These are phyloP conservation scores for Protodeltote pygarga DNA, from an alignment of 2,888 invertebrate species.

Conservation along the genomic window DNA sequence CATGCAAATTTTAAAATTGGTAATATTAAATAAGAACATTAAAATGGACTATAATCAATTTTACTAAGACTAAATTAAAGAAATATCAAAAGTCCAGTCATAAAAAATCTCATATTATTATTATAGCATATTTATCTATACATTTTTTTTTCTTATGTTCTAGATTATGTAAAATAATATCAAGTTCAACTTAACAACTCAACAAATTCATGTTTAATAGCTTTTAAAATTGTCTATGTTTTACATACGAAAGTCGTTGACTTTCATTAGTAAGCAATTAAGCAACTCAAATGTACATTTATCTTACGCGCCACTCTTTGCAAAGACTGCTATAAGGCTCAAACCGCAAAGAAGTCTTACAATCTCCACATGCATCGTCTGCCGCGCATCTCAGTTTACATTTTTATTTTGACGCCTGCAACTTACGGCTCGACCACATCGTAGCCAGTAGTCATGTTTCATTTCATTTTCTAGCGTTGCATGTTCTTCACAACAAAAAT, in stretches of 20 bases:
- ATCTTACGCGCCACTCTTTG: constrained; percentile 29
- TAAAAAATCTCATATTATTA: too few species aligned
- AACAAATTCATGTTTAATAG: too few species aligned
- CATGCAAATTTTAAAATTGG: too few species aligned
- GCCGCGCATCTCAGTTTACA: constrained; percentile 64
- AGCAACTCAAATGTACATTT: background rate
- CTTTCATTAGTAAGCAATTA: background rate
- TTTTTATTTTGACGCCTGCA: constrained; percentile 62
- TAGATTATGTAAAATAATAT: too few species aligned
- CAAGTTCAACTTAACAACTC: too few species aligned
- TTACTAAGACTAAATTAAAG: too few species aligned
- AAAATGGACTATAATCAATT: too few species aligned
- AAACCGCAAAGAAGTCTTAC: constrained; percentile 83
- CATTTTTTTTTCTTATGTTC: too few species aligned
- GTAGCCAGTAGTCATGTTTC: constrained; percentile 28
- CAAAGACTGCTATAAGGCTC: constrained; percentile 41
- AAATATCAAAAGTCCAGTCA: too few species aligned
- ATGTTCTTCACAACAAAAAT: constrained; percentile 28
- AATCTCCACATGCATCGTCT: constrained; percentile 80
- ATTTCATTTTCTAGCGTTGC: constrained; percentile 33
- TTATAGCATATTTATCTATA: too few species aligned
- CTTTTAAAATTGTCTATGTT: too few species aligned
- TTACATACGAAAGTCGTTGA: background rate
- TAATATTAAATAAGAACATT: too few species aligned
- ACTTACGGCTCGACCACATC: constrained; percentile 37